Evolutionary conservation across 2,797 vertebrate genomes (phyloP).

Genomic region (Enteromius fasciolatus): DNA sequence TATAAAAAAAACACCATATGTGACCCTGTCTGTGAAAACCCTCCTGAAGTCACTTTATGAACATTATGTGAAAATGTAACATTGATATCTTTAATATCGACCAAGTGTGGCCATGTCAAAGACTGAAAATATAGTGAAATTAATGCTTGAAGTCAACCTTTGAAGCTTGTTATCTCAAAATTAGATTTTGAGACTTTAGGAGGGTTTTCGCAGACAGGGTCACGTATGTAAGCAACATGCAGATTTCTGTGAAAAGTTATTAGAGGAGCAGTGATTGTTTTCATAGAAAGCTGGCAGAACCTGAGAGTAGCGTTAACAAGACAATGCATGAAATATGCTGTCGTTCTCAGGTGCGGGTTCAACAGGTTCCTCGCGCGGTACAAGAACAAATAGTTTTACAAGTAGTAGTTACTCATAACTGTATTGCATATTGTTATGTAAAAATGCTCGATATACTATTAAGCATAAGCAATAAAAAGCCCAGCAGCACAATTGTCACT

Average conservation of each 20-base stretch:
- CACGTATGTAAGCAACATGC: neutral
- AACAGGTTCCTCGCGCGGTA: neutral
- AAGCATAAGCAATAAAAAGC: neutral
- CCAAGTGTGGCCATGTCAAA: no score
- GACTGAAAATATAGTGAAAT: no score
- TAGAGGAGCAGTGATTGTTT: neutral
- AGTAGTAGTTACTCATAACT: neutral
- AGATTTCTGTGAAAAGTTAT: neutral
- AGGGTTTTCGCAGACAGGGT: no score
- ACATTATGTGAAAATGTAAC: no score
- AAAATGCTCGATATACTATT: neutral
- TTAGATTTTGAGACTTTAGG: no score
- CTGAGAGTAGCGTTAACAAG: neutral
- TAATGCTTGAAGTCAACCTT: no score
- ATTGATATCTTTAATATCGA: no score
- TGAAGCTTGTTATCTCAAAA: no score
- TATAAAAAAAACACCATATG: neutral
- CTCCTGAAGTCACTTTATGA: no score
- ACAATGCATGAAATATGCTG: neutral
- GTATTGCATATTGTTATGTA: neutral
- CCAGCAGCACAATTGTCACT: neutral
- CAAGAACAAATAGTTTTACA: neutral
- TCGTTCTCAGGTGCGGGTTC: constrained; percentile 17
- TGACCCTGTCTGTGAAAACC: no score
- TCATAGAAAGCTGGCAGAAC: neutral